These are phyloP conservation scores for Camelus dromedarius DNA, from an alignment of 2,113 vertebrate species.

Conservation along the genomic window DNA sequence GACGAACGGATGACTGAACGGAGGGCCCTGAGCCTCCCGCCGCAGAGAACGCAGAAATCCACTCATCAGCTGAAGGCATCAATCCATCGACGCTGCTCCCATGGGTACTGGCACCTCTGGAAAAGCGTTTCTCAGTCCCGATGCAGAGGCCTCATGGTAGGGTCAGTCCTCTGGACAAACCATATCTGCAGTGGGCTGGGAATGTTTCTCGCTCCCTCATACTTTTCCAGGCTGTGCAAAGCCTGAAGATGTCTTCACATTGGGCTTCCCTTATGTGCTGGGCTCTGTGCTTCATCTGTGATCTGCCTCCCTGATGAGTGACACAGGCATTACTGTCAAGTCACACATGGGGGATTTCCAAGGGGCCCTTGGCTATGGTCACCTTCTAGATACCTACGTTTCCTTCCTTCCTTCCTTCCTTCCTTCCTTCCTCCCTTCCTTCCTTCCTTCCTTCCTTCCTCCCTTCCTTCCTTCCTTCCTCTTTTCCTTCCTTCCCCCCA, in stretches of 20 bases:
- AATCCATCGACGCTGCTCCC: neutral
- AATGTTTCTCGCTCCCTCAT: neutral
- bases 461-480: neutral
- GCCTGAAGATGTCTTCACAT: rapidly evolving
- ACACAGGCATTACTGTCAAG: neutral
- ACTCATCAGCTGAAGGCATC: neutral
- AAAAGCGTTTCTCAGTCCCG: neutral
- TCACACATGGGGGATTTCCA: neutral
- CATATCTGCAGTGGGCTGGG: rapidly evolving
- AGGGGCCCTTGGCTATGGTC: neutral
- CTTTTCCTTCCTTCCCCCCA: no score
- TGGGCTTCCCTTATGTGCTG: rapidly evolving
- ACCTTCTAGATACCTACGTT: no score
- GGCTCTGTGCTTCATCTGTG: neutral
- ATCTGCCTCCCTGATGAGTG: neutral
- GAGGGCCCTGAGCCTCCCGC: neutral
- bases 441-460: no score
- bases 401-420: neutral
- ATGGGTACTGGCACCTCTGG: rapidly evolving
- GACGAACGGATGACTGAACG: rapidly evolving
- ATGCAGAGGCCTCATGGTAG: rapidly evolving
- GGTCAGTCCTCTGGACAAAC: neutral
- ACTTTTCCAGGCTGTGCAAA: neutral
- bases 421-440: neutral
- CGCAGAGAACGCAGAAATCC: rapidly evolving